Percentiles rank a stretch among this genome's conserved stretches.
phyloP scores from a whole-genome alignment of 2,113 vertebrate species.

The Pelvicachromis taeniatus region DNA sequence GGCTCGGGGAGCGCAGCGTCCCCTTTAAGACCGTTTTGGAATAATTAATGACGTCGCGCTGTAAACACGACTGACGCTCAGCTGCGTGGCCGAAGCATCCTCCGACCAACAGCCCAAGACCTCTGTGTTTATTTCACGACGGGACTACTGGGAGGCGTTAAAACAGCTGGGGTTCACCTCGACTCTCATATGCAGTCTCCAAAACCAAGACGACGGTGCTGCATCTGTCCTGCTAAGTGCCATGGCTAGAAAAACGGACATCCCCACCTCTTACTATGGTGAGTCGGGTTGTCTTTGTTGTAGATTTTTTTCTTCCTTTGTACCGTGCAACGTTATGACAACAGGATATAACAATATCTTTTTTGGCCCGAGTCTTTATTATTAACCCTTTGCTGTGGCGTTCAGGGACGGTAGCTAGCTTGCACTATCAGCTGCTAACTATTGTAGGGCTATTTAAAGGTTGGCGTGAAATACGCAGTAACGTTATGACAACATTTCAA shows the following conservation, averaged over 20 bases:
- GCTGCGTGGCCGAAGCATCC: slow-evolving; percentile 69
- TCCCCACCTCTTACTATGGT: slow-evolving; percentile 70
- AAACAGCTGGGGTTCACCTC: slow-evolving; percentile 29
- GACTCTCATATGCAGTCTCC: slow-evolving; percentile 69
- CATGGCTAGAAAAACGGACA: slow-evolving; percentile 73
- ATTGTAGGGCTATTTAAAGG: background rate
- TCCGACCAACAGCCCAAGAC: slow-evolving; percentile 24
- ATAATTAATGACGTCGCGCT: slow-evolving; percentile 72
- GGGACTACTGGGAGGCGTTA: background rate
- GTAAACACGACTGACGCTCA: slow-evolving; percentile 73
- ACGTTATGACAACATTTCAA: background rate
- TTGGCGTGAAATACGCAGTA: background rate
- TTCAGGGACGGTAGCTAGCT: background rate
- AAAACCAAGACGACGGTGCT: slow-evolving; percentile 57
- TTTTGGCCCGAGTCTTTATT: background rate
- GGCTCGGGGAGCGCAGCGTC: background rate
- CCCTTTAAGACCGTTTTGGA: slow-evolving; percentile 62
- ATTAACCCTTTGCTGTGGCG: background rate
- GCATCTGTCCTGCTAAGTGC: slow-evolving; percentile 51
- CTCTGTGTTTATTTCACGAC: slow-evolving; percentile 36
- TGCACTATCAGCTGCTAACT: background rate
- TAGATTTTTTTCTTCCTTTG: background rate
- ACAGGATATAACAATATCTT: background rate
- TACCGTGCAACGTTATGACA: slow-evolving; percentile 8
- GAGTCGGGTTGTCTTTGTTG: slow-evolving; percentile 62